Evolutionary conservation across 30 jellyfish, hydroid and myxozoan species (phyloP).

Genomic region (Cassiopea xamachana): DNA sequence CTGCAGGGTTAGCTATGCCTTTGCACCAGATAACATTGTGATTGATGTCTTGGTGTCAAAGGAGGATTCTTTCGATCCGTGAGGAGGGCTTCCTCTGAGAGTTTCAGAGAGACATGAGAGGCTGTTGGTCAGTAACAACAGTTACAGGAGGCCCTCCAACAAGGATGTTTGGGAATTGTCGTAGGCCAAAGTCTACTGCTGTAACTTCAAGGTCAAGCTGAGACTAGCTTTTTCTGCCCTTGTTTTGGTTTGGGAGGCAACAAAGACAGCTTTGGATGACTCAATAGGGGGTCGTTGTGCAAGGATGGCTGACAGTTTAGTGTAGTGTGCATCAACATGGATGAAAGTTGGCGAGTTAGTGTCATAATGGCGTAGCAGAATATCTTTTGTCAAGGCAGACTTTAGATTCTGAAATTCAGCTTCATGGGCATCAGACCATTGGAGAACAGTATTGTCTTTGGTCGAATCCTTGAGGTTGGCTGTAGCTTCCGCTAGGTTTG

Average conservation of each 20-base stretch:
- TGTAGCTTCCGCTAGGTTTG: conserved; percentile 20
- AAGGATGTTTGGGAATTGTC: neutral
- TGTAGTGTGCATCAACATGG: conserved; percentile 8
- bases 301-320: conserved; percentile 23
- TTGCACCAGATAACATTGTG: conserved; percentile 21
- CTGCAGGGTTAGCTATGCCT: conserved; percentile 18
- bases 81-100: conserved; percentile 6
- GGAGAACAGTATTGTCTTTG: neutral
- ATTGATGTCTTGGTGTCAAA: conserved; percentile 18
- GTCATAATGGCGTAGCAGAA: neutral
- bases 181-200: conserved; percentile 9
- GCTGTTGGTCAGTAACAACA: neutral
- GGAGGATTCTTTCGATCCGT: conserved; percentile 14
- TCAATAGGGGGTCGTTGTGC: conserved; percentile 44
- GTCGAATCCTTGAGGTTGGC: conserved; percentile 24
- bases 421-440: conserved; percentile 4
- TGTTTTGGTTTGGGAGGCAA: conserved; percentile 53
- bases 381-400: neutral
- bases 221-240: conserved; percentile 38
- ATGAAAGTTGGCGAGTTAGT: neutral
- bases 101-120: neutral
- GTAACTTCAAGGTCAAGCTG: conserved; percentile 18
- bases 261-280: conserved; percentile 50
- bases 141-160: conserved; percentile 1
- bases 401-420: conserved; percentile 16